These are phyloP conservation scores for Andrena minutula DNA, from an alignment of 2,888 invertebrate species.

Conservation along the genomic window DNA sequence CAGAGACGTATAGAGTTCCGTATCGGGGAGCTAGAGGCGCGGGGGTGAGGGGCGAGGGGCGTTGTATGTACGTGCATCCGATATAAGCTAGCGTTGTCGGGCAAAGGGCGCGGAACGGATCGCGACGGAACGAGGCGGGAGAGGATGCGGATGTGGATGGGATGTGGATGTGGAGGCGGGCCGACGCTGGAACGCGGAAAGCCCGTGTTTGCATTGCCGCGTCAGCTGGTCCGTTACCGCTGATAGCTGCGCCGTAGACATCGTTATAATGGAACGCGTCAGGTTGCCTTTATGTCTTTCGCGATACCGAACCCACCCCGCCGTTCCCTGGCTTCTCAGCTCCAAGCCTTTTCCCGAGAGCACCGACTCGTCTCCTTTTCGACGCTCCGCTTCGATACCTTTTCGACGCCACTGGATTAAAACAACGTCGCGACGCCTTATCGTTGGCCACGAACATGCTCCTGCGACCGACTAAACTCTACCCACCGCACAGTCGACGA, in stretches of 20 bases:
- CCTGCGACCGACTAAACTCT: background rate
- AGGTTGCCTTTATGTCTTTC: constrained; percentile 81
- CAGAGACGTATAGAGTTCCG: constrained; percentile 47
- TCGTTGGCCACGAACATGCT: background rate
- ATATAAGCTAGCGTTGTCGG: constrained; percentile 11
- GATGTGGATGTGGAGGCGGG: too few species aligned
- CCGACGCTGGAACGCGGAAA: constrained; percentile 10
- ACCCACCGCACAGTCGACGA: background rate
- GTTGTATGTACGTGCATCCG: background rate
- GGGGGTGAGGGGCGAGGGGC: background rate
- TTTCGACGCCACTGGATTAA: constrained; percentile 43
- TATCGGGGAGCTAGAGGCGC: constrained; percentile 16
- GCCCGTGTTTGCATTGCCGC: constrained; percentile 71
- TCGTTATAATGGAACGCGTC: constrained; percentile 80
- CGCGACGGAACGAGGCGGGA: background rate
- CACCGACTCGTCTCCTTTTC: constrained; percentile 31
- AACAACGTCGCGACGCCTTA: constrained; percentile 35
- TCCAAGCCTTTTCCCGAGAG: constrained; percentile 44
- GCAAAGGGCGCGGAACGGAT: background rate
- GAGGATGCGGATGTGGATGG: too few species aligned
- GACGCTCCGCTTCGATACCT: constrained; percentile 15
- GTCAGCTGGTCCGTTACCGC: constrained; percentile 76
- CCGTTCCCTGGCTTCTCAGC: constrained; percentile 2
- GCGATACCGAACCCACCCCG: constrained; percentile 57
- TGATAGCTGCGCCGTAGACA: constrained; percentile 77